These are phyloP conservation scores for Wasmannia auropunctata DNA, from an alignment of 1,140 invertebrate genomes.

Conservation along the genomic window DNA sequence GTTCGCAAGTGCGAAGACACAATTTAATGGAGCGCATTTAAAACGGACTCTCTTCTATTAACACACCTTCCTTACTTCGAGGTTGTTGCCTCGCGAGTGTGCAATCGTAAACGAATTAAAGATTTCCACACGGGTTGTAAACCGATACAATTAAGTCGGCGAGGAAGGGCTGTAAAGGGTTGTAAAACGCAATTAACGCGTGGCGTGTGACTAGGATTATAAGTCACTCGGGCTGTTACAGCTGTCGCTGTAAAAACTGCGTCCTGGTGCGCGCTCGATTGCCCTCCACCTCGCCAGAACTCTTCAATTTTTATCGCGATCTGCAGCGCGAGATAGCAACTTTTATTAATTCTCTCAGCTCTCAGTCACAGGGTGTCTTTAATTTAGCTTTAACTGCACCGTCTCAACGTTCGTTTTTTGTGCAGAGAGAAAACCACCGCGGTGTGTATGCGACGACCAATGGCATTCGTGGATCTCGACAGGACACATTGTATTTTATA, in stretches of 20 bases:
- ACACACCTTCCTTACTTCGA: slow-evolving; percentile 33
- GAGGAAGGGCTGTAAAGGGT: slow-evolving; percentile 66
- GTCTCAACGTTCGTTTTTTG: slow-evolving; percentile 1
- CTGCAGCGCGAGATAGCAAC: slow-evolving; percentile 25
- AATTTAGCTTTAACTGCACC: slow-evolving; percentile 13
- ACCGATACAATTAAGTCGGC: slow-evolving; percentile 79
- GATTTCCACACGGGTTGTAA: slow-evolving; percentile 77
- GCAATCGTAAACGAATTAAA: slow-evolving; percentile 81
- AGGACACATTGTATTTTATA: slow-evolving; percentile 42
- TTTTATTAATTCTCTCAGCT: slow-evolving; percentile 40
- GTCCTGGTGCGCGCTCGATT: neutral
- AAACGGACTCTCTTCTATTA: slow-evolving; percentile 39
- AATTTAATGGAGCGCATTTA: slow-evolving; percentile 48
- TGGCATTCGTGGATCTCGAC: slow-evolving; percentile 39
- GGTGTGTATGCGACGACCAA: neutral
- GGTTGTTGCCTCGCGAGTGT: slow-evolving; percentile 52
- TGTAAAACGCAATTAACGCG: slow-evolving; percentile 81
- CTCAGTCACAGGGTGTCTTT: neutral
- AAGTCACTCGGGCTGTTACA: slow-evolving; percentile 71
- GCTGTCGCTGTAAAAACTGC: slow-evolving; percentile 61
- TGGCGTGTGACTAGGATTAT: slow-evolving; percentile 77
- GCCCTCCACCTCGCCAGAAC: neutral
- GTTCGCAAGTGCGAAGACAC: slow-evolving; percentile 33
- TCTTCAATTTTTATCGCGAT: slow-evolving; percentile 44
- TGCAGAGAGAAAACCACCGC: neutral